A percentile compares a stretch with the other conserved stretches of the same genome.
These are phyloP conservation scores for Heterodera carotae DNA, from an alignment of 1,140 invertebrate species.

Conservation along the genomic window DNA sequence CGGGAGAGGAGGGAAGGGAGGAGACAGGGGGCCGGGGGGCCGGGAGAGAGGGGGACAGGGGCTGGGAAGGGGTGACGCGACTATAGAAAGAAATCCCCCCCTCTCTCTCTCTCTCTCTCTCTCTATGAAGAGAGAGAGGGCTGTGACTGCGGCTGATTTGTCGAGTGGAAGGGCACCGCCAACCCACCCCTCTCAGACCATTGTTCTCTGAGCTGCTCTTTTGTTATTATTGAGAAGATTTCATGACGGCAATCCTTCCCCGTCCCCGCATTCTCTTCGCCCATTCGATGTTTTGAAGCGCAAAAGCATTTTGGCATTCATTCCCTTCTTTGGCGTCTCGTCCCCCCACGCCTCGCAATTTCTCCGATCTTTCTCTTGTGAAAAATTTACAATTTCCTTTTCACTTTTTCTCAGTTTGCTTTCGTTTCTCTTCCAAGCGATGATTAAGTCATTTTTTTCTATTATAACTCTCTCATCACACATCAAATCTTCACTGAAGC, in stretches of 20 bases:
- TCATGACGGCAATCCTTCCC: not conserved
- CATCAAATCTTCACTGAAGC: not conserved
- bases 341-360: too few species aligned
- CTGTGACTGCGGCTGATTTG: not conserved
- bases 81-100: not conserved
- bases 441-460: not conserved
- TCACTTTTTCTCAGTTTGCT: not conserved
- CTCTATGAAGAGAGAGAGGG: too few species aligned
- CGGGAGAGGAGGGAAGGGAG: too few species aligned
- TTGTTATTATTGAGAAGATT: not conserved
- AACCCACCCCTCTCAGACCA: not conserved
- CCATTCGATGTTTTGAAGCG: not conserved
- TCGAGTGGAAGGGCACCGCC: not conserved
- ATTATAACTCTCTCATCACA: not conserved
- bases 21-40: too few species aligned
- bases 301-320: not conserved
- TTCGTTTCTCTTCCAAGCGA: not conserved
- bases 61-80: too few species aligned
- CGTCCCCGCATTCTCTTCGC: too few species aligned
- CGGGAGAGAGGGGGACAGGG: too few species aligned
- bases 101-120: too few species aligned
- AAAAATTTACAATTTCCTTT: not conserved
- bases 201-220: not conserved
- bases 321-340: not conserved
- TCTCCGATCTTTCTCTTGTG: too few species aligned